Evolutionary conservation across 2,888 invertebrate species (phyloP).

Genomic region (Rambutsinella grinnellia): DNA sequence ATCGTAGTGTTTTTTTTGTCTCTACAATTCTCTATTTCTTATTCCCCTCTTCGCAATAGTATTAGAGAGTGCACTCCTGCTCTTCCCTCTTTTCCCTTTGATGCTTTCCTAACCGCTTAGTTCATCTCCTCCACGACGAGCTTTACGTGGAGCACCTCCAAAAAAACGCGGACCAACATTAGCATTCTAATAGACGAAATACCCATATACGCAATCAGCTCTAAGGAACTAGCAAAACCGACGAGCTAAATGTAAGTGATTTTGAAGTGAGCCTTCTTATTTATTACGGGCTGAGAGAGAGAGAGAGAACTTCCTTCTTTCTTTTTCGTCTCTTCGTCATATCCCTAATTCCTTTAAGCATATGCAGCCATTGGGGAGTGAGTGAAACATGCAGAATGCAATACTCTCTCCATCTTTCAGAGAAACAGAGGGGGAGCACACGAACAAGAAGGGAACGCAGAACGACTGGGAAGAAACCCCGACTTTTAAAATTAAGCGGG

Average conservation of each 20-base stretch:
- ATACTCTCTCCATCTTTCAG: not conserved
- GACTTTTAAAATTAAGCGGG: slow-evolving; percentile 55
- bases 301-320: slow-evolving; percentile 52
- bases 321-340: slow-evolving; percentile 22
- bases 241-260: not conserved
- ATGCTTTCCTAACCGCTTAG: not conserved
- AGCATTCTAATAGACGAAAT: not conserved
- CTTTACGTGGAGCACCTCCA: not conserved
- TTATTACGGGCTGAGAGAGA: slow-evolving; percentile 9
- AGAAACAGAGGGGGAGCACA: slow-evolving; percentile 26
- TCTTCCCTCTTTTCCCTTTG: not conserved
- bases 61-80: not conserved
- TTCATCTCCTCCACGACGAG: not conserved
- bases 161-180: not conserved
- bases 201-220: not conserved
- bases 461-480: slow-evolving; percentile 38
- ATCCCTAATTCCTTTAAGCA: not conserved
- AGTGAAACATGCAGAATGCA: not conserved
- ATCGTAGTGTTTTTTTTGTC: too few relatives aligned
- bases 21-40: too few relatives aligned
- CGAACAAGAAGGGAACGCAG: slow-evolving; percentile 14
- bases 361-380: not conserved
- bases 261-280: not conserved
- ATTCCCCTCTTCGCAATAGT: not conserved
- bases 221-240: not conserved